These are phyloP conservation scores for Sminthurinus aureus DNA, from an alignment of 2,888 invertebrate genomes.

Conservation along the genomic window DNA sequence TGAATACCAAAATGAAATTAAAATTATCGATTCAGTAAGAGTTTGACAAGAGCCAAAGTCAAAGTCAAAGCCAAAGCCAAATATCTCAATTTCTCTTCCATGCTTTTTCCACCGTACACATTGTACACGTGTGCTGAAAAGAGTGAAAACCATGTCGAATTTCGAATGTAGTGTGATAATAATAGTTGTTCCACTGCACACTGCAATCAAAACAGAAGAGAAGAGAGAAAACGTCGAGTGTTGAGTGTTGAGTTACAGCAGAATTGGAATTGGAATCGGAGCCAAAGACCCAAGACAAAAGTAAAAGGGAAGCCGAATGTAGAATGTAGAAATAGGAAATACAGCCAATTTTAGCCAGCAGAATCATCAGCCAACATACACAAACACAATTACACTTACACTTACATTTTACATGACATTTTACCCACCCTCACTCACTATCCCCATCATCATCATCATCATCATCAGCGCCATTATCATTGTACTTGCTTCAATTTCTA, in stretches of 20 bases:
- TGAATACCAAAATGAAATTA: slow-evolving; percentile 24
- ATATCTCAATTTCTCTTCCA: no score
- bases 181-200: no score
- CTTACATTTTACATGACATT: not conserved
- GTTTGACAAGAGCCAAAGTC: not conserved
- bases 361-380: no score
- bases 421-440: not conserved
- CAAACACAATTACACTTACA: not conserved
- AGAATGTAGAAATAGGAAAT: no score
- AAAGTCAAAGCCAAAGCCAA: not conserved
- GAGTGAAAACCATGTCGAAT: not conserved
- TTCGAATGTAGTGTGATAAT: no score
- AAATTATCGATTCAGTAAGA: slow-evolving; percentile 39
- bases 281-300: no score
- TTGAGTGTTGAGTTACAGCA: no score
- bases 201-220: no score
- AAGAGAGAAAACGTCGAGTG: no score
- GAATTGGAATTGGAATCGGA: no score
- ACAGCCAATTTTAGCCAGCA: no score
- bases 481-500: not conserved
- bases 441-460: not conserved
- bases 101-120: not conserved
- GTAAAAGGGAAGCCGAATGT: no score
- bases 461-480: not conserved
- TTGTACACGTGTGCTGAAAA: not conserved